Percentiles rank a stretch among this genome's conserved stretches.
Evolutionary conservation across 2,113 vertebrate species (phyloP).

Genomic region (Cavia porcellus): DNA sequence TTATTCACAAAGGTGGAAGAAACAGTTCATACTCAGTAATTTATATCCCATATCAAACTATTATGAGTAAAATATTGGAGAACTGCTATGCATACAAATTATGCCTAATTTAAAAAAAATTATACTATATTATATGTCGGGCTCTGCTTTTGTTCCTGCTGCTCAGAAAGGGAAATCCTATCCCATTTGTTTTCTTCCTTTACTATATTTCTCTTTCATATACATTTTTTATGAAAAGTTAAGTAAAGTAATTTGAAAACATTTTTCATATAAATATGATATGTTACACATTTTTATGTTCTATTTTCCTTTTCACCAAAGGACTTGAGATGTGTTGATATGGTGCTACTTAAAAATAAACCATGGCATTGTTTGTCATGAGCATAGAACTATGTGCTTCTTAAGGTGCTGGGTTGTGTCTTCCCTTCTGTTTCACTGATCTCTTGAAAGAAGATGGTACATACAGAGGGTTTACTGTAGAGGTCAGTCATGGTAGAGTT

Average conservation of each 20-base stretch:
- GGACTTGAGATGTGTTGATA: conserved; percentile 22
- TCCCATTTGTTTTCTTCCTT: background rate
- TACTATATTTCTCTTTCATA: background rate
- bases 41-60: background rate
- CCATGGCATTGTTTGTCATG: background rate
- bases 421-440: background rate
- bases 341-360: background rate
- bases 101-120: background rate
- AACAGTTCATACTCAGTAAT: background rate
- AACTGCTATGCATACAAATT: background rate
- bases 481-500: background rate
- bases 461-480: background rate
- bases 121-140: background rate
- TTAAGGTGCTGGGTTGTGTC: background rate
- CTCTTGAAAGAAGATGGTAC: background rate
- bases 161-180: background rate
- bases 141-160: background rate
- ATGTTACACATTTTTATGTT: background rate
- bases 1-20: conserved; percentile 29
- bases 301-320: background rate
- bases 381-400: background rate
- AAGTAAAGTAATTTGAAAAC: conserved; percentile 12
- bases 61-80: conserved; percentile 5
- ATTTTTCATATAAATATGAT: background rate
- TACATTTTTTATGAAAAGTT: conserved; percentile 38